These are phyloP conservation scores for Sacculina carcini DNA, from an alignment of 2,888 invertebrate species.

Conservation along the genomic window DNA sequence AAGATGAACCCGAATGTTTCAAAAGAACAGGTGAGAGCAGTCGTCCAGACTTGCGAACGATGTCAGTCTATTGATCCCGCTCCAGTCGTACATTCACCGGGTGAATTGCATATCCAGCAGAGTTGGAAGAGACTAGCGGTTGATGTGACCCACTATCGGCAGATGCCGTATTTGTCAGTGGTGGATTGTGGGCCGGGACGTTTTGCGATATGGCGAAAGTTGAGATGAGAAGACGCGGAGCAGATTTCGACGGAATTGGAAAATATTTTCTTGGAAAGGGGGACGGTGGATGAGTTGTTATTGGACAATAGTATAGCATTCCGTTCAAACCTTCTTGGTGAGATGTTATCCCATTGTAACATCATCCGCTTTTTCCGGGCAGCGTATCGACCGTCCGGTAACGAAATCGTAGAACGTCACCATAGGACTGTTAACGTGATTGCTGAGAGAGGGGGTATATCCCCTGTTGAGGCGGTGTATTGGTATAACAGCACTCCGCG, in stretches of 20 bases:
- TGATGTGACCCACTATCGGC: too few relatives aligned
- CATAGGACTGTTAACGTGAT: too few relatives aligned
- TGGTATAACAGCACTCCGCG: too few relatives aligned
- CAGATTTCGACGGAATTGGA: background rate
- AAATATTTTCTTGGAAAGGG: background rate
- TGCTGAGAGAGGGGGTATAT: too few relatives aligned
- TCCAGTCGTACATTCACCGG: too few relatives aligned
- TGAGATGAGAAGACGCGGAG: background rate
- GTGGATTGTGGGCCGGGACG: slow-evolving; percentile 5
- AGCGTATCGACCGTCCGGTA: background rate
- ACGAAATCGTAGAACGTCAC: too few relatives aligned
- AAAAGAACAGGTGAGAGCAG: background rate
- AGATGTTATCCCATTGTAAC: background rate
- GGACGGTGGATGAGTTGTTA: background rate
- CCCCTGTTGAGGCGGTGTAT: too few relatives aligned
- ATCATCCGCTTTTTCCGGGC: background rate
- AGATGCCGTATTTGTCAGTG: too few relatives aligned
- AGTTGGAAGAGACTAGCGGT: too few relatives aligned
- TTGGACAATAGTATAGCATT: slow-evolving; percentile 3
- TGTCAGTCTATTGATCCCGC: too few relatives aligned
- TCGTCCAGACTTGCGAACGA: background rate
- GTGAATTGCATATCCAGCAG: background rate
- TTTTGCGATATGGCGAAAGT: background rate
- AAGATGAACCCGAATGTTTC: background rate
- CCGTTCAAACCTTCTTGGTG: background rate